phyloP scores from a whole-genome alignment of 1,140 invertebrate species.

The Telenomus remus region DNA sequence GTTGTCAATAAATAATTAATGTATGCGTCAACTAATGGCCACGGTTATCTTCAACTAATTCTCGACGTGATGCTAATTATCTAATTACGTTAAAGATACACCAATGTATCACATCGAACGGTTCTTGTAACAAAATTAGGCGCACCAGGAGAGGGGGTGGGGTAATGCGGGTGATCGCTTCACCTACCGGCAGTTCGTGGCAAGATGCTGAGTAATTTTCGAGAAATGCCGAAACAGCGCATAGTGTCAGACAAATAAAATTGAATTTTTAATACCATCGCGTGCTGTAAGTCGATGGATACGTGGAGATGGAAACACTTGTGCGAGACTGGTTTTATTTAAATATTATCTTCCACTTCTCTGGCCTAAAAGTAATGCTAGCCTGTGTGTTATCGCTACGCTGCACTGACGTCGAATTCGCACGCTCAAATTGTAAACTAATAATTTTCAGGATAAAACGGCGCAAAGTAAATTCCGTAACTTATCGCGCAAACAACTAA shows the following conservation, averaged over 20 bases:
- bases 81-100: slow-evolving; percentile 11
- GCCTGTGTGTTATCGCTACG: slow-evolving; percentile 11
- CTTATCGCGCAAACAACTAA: slow-evolving; percentile 20
- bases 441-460: slow-evolving; percentile 29
- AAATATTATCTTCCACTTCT: slow-evolving; percentile 27
- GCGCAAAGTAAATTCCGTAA: slow-evolving; percentile 13
- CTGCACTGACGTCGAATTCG: slow-evolving; percentile 13
- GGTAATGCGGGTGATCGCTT: not conserved
- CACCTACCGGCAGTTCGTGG: not conserved
- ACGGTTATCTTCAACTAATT: slow-evolving; percentile 70
- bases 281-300: slow-evolving; percentile 28
- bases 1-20: slow-evolving; percentile 74
- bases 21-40: slow-evolving; percentile 71
- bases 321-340: slow-evolving; percentile 24
- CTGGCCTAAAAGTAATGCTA: slow-evolving; percentile 17
- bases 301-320: slow-evolving; percentile 15
- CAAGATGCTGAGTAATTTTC: slow-evolving; percentile 3
- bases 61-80: slow-evolving; percentile 52
- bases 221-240: slow-evolving; percentile 7
- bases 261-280: slow-evolving; percentile 32
- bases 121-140: slow-evolving; percentile 11
- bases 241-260: slow-evolving; percentile 17
- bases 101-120: slow-evolving; percentile 9
- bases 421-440: slow-evolving; percentile 31
- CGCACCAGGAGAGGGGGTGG: not conserved